phyloP scores from a whole-genome alignment of 2,888 invertebrate genomes.

The Lamellibrachia satsuma region DNA sequence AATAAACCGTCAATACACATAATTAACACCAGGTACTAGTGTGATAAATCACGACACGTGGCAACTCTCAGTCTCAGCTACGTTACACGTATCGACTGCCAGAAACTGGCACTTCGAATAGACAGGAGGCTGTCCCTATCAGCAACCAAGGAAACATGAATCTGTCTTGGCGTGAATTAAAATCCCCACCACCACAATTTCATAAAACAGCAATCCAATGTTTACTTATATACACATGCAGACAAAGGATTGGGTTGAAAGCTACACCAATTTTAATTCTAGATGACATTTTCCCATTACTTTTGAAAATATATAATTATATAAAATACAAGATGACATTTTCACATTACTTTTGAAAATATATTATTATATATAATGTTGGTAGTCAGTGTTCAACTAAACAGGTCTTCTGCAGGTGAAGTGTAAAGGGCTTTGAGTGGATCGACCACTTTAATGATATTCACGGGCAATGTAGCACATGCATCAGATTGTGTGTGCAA shows the following conservation, averaged over 20 bases:
- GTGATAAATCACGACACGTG: neutral
- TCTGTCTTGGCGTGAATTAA: neutral
- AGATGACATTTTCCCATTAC: neutral
- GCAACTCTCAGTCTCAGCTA: neutral
- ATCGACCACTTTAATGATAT: neutral
- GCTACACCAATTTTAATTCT: neutral
- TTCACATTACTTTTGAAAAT: neutral
- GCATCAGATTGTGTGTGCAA: no score
- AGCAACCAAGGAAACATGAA: neutral
- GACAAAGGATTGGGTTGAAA: neutral
- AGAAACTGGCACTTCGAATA: neutral
- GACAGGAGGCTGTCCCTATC: neutral
- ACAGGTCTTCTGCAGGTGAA: neutral
- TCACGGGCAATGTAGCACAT: no score
- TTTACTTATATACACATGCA: neutral
- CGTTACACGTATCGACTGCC: neutral
- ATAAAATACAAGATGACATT: neutral
- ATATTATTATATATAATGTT: neutral
- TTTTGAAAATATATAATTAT: neutral
- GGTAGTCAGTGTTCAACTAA: neutral
- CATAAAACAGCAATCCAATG: neutral
- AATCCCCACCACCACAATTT: neutral
- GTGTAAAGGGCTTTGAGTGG: neutral
- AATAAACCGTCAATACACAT: slow-evolving; percentile 10
- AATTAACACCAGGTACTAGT: neutral